Evolutionary conservation across 1,140 invertebrate species (phyloP), one percentile per base, ranked within the genome.

Genomic region (Hestina assimilis): DNA sequence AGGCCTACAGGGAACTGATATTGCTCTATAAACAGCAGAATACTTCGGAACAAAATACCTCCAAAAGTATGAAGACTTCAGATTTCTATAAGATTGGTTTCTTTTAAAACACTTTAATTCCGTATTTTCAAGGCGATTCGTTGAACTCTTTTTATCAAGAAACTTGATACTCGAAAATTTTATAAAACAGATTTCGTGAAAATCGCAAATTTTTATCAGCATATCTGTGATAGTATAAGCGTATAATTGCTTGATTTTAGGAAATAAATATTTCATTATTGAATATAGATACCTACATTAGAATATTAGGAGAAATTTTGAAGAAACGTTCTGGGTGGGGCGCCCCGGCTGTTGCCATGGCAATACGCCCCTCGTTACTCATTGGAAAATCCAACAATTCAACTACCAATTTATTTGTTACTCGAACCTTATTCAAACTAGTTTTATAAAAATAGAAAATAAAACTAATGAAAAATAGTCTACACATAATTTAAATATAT

Each of bases 311-410:
- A 28, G 6, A 9, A 28, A 28, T 28, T 28, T 28, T 28, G n/a
- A 8, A 28, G 2, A 35, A 35, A 53, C 47, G 63, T 9, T 19
- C 65, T 76, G 78, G 79, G 79, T 75, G 77, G 73, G 75, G 77
- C 76, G 68, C 69, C 69, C 68, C 63, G 74, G 69, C 69, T 63
- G 79, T 85, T 64, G 75, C 71, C 67, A 80, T 76, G 66, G 71
- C 66, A 72, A 85, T 75, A 58, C 56, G 48, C 73, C 70, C 72
- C 70, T 69, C 66, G 62, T 53, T 50, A 56, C 64, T 66, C 66
- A 57, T 56, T 66, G 66, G 67, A 70, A 72, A 69, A 71, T 67
- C 66, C 62, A 55, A 17, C 53, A 35, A 41, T 23, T 56, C 53
- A 33, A n/a, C n/a, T n/a, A n/a, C n/a, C n/a, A n/a, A n/a, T n/a